Percentiles rank a stretch among this genome's conserved stretches.
These are phyloP conservation scores for Pammene fasciana DNA, from an alignment of 2,888 invertebrate species.

Conservation along the genomic window DNA sequence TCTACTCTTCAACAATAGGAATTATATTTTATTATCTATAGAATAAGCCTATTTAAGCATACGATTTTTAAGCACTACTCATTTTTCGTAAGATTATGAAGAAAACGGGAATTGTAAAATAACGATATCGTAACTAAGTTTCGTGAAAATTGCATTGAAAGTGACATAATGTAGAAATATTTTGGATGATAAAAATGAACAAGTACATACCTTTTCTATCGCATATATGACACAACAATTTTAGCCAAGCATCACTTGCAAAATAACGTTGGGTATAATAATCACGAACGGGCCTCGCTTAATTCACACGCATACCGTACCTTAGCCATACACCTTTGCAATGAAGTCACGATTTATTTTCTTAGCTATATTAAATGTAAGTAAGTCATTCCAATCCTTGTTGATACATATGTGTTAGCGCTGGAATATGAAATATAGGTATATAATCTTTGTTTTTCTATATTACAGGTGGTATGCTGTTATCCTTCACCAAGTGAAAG, in stretches of 20 bases:
- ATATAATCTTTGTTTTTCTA: background rate
- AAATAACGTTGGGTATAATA: constrained; percentile 31
- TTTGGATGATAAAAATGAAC: constrained; percentile 15
- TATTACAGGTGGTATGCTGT: constrained; percentile 13
- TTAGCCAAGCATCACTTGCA: constrained; percentile 24
- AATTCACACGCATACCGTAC: constrained; percentile 20
- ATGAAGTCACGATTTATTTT: constrained; percentile 25
- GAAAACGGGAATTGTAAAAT: background rate
- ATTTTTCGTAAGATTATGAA: background rate
- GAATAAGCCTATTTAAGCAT: too few relatives aligned
- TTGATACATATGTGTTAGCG: background rate
- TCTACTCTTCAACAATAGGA: too few relatives aligned
- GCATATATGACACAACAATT: constrained; percentile 20
- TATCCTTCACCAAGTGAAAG: constrained; percentile 23
- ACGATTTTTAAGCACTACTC: too few relatives aligned
- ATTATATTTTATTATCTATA: too few relatives aligned
- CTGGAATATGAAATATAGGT: background rate
- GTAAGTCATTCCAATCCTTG: constrained; percentile 1
- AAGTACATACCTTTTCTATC: constrained; percentile 20
- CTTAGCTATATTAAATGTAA: constrained; percentile 20
- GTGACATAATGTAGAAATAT: constrained; percentile 11
- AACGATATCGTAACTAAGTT: constrained; percentile 7
- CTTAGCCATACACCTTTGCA: background rate
- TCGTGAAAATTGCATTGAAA: constrained; percentile 27
- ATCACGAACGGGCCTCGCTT: constrained; percentile 19